Conservation (phyloP, 2,113 vertebrate genomes). For the Notarius quadriscutis region DNA sequence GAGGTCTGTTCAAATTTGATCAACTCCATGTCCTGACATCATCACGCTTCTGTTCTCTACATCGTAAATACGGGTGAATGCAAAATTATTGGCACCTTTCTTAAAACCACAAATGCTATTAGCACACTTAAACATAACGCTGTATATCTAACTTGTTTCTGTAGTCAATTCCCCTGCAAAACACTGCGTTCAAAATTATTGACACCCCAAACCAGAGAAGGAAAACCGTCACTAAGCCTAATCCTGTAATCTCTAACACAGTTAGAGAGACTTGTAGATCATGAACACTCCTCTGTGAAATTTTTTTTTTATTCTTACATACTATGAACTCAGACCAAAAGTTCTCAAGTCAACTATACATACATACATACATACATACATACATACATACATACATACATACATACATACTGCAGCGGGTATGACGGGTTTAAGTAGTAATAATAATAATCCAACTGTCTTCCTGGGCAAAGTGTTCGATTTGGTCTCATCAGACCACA, state of each 20-base stretch:
- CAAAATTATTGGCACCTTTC: constrained; percentile 1
- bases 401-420: no score
- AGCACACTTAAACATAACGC: not conserved
- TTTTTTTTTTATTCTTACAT: not conserved
- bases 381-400: no score
- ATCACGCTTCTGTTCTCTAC: not conserved
- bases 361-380: no score
- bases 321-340: not conserved
- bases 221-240: not conserved
- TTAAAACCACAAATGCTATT: not conserved
- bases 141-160: not conserved
- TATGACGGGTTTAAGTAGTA: not conserved
- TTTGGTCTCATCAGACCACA: not conserved
- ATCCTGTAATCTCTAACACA: not conserved
- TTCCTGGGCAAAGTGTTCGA: not conserved
- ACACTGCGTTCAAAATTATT: not conserved
- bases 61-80: not conserved
- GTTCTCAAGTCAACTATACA: no score
- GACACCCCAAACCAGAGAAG: not conserved
- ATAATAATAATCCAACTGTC: no score
- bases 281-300: not conserved
- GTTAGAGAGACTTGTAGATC: not conserved
- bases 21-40: not conserved
- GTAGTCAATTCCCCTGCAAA: not conserved
- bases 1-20: not conserved